Evolutionary conservation across 2,888 invertebrate species (phyloP).

Genomic region (Herminia tarsipennalis): DNA sequence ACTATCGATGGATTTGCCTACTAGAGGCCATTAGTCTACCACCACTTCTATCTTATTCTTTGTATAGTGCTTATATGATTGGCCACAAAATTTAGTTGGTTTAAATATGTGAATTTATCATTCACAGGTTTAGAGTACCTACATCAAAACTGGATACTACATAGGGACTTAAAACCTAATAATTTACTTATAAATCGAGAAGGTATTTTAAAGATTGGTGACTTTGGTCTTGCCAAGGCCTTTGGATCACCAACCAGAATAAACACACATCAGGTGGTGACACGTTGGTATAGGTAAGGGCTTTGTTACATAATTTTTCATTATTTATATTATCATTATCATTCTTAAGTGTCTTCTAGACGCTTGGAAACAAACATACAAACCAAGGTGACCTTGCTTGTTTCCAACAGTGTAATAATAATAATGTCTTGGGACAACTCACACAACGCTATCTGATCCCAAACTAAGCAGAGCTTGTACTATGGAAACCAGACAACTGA

Average conservation of each 20-base stretch:
- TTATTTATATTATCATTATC: neutral
- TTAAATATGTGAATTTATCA: neutral
- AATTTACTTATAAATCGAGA: conserved; percentile 97
- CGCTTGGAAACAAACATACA: no score
- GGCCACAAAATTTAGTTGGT: neutral
- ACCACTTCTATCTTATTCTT: no score
- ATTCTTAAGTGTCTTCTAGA: no score
- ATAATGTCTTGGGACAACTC: no score
- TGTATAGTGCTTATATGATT: no score
- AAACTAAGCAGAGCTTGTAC: no score
- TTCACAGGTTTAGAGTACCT: conserved; percentile 93
- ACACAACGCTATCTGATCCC: no score
- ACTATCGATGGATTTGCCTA: no score
- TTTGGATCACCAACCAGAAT: conserved; percentile 98
- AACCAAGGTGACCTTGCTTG: no score
- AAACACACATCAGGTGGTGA: conserved; percentile 99
- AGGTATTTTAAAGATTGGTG: conserved; percentile 98
- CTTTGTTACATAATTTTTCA: neutral
- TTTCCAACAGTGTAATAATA: no score
- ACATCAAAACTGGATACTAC: conserved; percentile 98
- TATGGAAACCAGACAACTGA: no score
- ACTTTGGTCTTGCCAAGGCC: conserved; percentile 99
- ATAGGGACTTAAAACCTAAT: conserved; percentile 99
- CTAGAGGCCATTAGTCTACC: no score
- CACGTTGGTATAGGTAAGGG: conserved; percentile 95